Conservation (phyloP, 2,797 vertebrate species). For the Clarias fuscus region DNA sequence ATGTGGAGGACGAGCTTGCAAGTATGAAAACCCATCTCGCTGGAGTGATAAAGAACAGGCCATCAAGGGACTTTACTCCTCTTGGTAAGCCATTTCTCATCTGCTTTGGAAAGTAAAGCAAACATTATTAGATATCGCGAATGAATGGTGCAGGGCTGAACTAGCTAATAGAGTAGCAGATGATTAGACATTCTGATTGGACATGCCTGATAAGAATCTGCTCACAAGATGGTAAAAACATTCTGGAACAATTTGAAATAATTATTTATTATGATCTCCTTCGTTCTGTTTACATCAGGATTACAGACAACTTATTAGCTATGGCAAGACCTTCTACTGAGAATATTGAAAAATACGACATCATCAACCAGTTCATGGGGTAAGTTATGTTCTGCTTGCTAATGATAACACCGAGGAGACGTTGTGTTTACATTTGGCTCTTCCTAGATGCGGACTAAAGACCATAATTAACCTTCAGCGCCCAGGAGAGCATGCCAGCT, state of each 20-base stretch:
- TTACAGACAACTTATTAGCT: slow-evolving; percentile 92
- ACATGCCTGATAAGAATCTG: not conserved
- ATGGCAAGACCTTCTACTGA: slow-evolving; percentile 97
- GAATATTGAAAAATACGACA: slow-evolving; percentile 87
- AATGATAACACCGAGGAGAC: not conserved
- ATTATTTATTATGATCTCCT: not conserved
- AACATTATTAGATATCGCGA: not conserved
- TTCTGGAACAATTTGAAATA: not conserved
- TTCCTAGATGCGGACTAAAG: slow-evolving; percentile 85
- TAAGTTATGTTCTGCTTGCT: slow-evolving; percentile 60
- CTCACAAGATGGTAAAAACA: not conserved
- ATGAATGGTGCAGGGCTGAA: not conserved
- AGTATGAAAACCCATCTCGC: slow-evolving; percentile 95
- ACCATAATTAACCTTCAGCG: slow-evolving; percentile 97
- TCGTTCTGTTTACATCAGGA: slow-evolving; percentile 72
- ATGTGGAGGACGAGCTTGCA: slow-evolving; percentile 92
- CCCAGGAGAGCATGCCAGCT: slow-evolving; percentile 95
- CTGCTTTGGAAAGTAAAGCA: not conserved
- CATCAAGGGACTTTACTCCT: slow-evolving; percentile 92
- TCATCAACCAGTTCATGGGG: slow-evolving; percentile 92
- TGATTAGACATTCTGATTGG: not conserved
- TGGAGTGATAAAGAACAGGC: slow-evolving; percentile 93
- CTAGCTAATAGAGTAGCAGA: not conserved
- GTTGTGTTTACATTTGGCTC: slow-evolving; percentile 41
- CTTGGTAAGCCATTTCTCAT: slow-evolving; percentile 78